Conservation (phyloP, 2,888 invertebrate genomes). For the Osmoderma eremita region DNA sequence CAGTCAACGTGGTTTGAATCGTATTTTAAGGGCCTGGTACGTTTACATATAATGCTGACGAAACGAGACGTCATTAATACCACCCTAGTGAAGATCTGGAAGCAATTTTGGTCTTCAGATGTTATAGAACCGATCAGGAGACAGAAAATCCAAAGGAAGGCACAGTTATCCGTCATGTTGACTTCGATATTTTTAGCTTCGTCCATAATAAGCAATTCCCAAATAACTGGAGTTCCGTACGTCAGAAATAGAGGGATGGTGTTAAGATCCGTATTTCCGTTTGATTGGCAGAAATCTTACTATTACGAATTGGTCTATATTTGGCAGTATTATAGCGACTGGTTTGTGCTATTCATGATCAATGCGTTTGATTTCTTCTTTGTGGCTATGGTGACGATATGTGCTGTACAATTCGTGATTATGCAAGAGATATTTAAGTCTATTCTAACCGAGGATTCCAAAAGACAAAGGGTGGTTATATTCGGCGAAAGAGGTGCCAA, state of each 20-base stretch:
- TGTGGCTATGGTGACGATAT: conserved; percentile 34
- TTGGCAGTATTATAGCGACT: conserved; percentile 44
- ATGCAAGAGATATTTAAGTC: conserved; percentile 46
- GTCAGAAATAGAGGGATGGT: conserved; percentile 28
- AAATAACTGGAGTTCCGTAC: conserved; percentile 34
- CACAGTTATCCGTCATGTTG: conserved; percentile 4
- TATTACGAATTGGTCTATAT: conserved; percentile 46
- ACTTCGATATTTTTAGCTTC: conserved; percentile 6
- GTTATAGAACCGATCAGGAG: conserved; percentile 10
- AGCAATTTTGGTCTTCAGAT: conserved; percentile 35
- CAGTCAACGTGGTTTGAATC: neutral
- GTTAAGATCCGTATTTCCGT: conserved; percentile 45
- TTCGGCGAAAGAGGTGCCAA: conserved; percentile 27
- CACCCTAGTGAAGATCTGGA: conserved; percentile 37
- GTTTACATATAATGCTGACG: conserved; percentile 28
- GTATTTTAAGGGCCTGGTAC: conserved; percentile 27
- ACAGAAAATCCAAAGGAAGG: neutral
- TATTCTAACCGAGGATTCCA: conserved; percentile 28
- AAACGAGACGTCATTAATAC: conserved; percentile 33
- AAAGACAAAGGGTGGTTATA: conserved; percentile 21
- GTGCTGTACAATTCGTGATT: conserved; percentile 38
- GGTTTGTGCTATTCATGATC: conserved; percentile 38
- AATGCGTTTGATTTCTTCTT: conserved; percentile 40
- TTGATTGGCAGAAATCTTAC: conserved; percentile 40
- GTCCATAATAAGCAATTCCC: conserved; percentile 30